phyloP scores from a whole-genome alignment of 2,113 vertebrate species.

The Apaloderma vittatum region DNA sequence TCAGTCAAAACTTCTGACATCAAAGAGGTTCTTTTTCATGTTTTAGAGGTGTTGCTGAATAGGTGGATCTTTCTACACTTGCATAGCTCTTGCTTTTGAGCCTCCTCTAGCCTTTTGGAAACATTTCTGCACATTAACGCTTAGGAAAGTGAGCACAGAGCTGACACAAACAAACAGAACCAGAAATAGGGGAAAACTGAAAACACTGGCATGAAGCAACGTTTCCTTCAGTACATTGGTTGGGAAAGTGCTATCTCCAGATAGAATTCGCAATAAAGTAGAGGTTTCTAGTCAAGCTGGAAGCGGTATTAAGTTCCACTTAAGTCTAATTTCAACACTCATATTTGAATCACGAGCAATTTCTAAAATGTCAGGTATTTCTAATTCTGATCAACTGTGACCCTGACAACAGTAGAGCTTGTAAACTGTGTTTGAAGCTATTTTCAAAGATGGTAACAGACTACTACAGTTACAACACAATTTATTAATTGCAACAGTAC shows the following conservation, averaged over 20 bases:
- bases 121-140: not conserved
- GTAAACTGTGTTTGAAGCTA: constrained; percentile 19
- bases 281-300: not conserved
- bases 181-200: constrained; percentile 35
- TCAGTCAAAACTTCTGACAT: not conserved
- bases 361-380: constrained; percentile 25
- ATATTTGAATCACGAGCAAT: constrained; percentile 17
- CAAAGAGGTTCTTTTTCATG: not conserved
- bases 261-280: not conserved
- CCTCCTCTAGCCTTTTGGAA: not conserved
- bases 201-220: not conserved
- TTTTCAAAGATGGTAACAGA: constrained; percentile 25
- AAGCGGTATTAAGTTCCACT: not conserved
- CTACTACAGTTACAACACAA: not conserved
- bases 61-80: not conserved
- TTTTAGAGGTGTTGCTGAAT: not conserved
- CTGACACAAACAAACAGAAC: constrained; percentile 36
- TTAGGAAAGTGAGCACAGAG: not conserved
- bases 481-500: constrained; percentile 28
- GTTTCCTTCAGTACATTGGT: not conserved
- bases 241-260: not conserved
- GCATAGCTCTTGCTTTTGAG: not conserved
- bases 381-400: not conserved
- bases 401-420: not conserved
- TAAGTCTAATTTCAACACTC: not conserved